Conservation (phyloP, 2,888 invertebrate species). For the Cephus spinipes region DNA sequence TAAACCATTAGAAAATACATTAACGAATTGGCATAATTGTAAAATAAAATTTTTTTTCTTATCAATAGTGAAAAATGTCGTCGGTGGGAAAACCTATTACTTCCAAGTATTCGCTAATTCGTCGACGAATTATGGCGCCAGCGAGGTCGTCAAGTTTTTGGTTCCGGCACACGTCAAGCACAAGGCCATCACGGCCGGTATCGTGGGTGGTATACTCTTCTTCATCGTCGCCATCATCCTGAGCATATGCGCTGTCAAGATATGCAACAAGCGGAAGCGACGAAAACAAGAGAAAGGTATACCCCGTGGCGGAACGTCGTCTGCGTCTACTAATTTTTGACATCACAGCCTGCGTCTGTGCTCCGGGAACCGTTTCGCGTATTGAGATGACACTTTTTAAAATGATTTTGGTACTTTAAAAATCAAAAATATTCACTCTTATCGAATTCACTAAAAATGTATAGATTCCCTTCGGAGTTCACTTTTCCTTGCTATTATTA, state of each 20-base stretch:
- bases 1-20: background rate
- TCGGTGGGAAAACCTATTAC: conserved; percentile 91
- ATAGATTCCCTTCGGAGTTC: background rate
- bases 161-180: conserved; percentile 93
- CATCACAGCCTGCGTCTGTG: conserved; percentile 45
- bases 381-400: background rate
- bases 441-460: background rate
- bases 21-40: no score
- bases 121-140: conserved; percentile 86
- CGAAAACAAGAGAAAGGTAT: conserved; percentile 98
- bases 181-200: conserved; percentile 96
- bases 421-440: background rate
- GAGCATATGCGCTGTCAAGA: conserved; percentile 97
- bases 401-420: no score
- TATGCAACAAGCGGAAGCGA: conserved; percentile 96
- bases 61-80: conserved; percentile 86
- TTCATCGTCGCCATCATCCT: conserved; percentile 97
- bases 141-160: conserved; percentile 88
- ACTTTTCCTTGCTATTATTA: background rate
- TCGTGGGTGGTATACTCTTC: conserved; percentile 96
- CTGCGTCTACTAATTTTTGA: conserved; percentile 22
- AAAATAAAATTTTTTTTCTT: background rate
- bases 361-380: conserved; percentile 32
- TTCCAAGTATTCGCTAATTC: conserved; percentile 93
- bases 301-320: conserved; percentile 9